A percentile compares a stretch with the other conserved stretches of the same genome.
These are phyloP conservation scores for Neodon shergylaensis DNA, from an alignment of 2,113 vertebrate genomes.

Conservation along the genomic window DNA sequence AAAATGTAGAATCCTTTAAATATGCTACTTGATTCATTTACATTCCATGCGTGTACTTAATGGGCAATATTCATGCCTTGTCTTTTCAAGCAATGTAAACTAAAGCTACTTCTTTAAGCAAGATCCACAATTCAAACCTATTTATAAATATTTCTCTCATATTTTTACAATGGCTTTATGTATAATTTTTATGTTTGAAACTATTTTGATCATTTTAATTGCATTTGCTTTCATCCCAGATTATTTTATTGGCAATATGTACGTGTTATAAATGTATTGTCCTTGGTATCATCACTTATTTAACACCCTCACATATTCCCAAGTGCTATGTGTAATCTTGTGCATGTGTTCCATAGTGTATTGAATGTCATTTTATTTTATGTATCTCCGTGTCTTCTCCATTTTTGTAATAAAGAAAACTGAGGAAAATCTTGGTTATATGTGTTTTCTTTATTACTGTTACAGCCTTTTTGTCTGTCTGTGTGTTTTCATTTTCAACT, in stretches of 20 bases:
- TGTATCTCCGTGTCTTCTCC: constrained; percentile 83
- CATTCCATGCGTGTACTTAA: constrained; percentile 1
- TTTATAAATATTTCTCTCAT: constrained; percentile 56
- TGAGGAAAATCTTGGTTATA: constrained; percentile 80
- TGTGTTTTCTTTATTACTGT: constrained; percentile 85
- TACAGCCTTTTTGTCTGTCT: constrained; percentile 48
- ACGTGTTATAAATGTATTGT: constrained; percentile 70
- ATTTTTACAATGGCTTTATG: constrained; percentile 44
- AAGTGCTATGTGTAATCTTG: constrained; percentile 78
- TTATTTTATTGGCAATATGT: constrained; percentile 66
- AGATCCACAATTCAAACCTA: background rate
- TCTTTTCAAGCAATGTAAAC: background rate
- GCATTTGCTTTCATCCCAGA: constrained; percentile 74
- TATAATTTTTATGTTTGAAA: constrained; percentile 54
- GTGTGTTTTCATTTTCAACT: constrained; percentile 59
- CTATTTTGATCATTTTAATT: constrained; percentile 57
- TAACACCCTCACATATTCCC: constrained; percentile 73
- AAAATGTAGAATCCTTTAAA: background rate
- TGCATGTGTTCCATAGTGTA: constrained; percentile 80
- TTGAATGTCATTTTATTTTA: constrained; percentile 79
- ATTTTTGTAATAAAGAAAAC: constrained; percentile 87
- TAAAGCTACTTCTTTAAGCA: background rate
- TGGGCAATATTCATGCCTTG: background rate
- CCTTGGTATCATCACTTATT: constrained; percentile 76
- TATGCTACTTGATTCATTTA: background rate